phyloP scores from a whole-genome alignment of 2,797 vertebrate species.

The Urosaurus nigricauda region DNA sequence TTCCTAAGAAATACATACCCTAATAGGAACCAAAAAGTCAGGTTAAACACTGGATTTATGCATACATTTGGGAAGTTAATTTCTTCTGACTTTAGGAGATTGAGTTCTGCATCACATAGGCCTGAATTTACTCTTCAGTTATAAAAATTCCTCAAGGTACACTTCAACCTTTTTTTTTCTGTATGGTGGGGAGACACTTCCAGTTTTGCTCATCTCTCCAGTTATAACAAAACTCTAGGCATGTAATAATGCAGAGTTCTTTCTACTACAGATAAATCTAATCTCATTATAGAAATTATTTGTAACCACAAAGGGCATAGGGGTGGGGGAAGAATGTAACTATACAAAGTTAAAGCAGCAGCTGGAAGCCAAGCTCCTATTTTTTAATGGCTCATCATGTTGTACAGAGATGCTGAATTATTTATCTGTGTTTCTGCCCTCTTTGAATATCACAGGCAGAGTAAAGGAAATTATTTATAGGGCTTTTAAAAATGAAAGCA shows the following conservation, averaged over 20 bases:
- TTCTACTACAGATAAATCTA: constrained; percentile 19
- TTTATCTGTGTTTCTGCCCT: constrained; percentile 45
- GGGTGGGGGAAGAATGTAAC: not conserved
- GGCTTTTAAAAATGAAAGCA: constrained; percentile 17
- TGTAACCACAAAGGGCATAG: constrained; percentile 20
- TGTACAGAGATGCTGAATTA: constrained; percentile 49
- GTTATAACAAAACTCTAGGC: not conserved
- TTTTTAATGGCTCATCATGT: constrained; percentile 42
- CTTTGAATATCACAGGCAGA: constrained; percentile 2
- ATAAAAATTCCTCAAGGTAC: not conserved
- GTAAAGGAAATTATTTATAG: constrained; percentile 24
- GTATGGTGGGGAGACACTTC: constrained; percentile 1
- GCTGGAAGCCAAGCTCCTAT: constrained; percentile 31
- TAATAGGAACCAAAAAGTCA: not conserved
- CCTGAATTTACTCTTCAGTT: not conserved
- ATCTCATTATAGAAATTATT: constrained; percentile 47
- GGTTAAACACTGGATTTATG: not conserved
- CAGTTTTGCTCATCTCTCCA: constrained; percentile 20
- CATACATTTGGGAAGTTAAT: not conserved
- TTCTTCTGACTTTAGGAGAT: not conserved
- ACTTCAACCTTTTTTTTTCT: not conserved
- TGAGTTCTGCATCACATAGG: not conserved
- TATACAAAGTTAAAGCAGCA: constrained; percentile 38
- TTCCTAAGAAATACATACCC: not conserved
- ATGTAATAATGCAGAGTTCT: not conserved